phyloP scores from a whole-genome alignment of 1,140 invertebrate genomes.

The Brachionus calyciflorus region DNA sequence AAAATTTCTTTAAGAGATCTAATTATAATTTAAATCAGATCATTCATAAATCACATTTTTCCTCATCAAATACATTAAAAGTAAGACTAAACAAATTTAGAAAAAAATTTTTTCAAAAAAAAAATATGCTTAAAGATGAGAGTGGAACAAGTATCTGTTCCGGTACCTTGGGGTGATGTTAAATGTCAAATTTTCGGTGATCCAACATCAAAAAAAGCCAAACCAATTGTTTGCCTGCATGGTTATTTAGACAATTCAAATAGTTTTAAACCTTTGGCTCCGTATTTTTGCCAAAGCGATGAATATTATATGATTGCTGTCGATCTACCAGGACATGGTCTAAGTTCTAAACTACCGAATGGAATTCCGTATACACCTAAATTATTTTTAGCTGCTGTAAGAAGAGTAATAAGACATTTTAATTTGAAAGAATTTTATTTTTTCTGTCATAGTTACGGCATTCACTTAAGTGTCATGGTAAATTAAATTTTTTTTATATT shows the following conservation, averaged over 20 bases:
- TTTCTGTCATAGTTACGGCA: constrained; percentile 40
- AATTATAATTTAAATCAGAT: not conserved
- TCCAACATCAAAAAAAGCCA: not conserved
- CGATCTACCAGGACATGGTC: constrained; percentile 39
- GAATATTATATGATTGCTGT: constrained; percentile 30
- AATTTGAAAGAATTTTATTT: constrained; percentile 24
- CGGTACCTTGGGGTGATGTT: constrained; percentile 38
- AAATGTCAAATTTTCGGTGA: constrained; percentile 42
- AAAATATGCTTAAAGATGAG: not conserved
- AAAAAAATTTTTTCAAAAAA: not conserved
- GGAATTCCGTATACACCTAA: constrained; percentile 35
- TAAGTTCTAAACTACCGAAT: constrained; percentile 42
- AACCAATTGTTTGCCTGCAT: constrained; percentile 23
- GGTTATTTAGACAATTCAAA: constrained; percentile 45
- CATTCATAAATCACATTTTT: not conserved
- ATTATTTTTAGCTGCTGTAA: constrained; percentile 26
- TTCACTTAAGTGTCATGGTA: constrained; percentile 38
- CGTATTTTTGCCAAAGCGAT: constrained; percentile 13
- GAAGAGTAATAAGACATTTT: constrained; percentile 14
- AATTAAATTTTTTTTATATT: not conserved
- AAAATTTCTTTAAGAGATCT: not conserved
- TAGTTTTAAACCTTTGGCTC: constrained; percentile 39
- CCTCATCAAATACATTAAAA: not conserved
- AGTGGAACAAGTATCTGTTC: constrained; percentile 6
- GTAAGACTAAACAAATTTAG: constrained; percentile 7